Evolutionary conservation across 30 jellyfish, hydroid and myxozoan species (phyloP).

Genomic region (Morbakka virulenta): DNA sequence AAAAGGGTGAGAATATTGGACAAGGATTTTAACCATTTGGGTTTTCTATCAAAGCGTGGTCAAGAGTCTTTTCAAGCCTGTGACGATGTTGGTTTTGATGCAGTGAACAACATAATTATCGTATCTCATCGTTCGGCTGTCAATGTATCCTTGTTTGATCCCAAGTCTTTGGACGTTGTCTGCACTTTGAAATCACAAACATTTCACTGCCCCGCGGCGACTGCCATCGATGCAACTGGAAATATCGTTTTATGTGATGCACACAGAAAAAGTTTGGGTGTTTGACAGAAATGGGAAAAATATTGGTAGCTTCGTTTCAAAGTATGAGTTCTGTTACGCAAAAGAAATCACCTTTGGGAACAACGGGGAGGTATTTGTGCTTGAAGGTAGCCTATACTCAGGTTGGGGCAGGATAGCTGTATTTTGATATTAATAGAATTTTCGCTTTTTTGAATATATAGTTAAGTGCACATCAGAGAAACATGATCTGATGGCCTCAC

Average conservation of each 20-base stretch:
- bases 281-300: conserved; percentile 64
- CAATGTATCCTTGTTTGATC: conserved; percentile 41
- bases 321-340: conserved; percentile 44
- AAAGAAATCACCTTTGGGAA: conserved; percentile 37
- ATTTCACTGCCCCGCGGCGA: conserved; percentile 34
- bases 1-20: conserved; percentile 46
- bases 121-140: conserved; percentile 53
- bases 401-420: conserved; percentile 72
- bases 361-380: conserved; percentile 50
- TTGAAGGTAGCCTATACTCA: conserved; percentile 47
- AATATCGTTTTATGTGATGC: conserved; percentile 68
- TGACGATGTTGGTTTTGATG: conserved; percentile 51
- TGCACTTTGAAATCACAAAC: conserved; percentile 36
- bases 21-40: conserved; percentile 51
- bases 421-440: too few relatives aligned
- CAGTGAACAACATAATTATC: conserved; percentile 34
- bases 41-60: conserved; percentile 8
- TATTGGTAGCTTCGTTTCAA: conserved; percentile 49
- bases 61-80: conserved; percentile 25
- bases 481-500: too few relatives aligned
- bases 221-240: conserved; percentile 60
- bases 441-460: too few relatives aligned
- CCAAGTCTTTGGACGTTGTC: conserved; percentile 27
- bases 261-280: conserved; percentile 43
- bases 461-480: too few relatives aligned